Percentiles rank a stretch among this genome's conserved stretches.
Evolutionary conservation across 2,797 vertebrate species (phyloP).

Genomic region (Anguilla megastoma): DNA sequence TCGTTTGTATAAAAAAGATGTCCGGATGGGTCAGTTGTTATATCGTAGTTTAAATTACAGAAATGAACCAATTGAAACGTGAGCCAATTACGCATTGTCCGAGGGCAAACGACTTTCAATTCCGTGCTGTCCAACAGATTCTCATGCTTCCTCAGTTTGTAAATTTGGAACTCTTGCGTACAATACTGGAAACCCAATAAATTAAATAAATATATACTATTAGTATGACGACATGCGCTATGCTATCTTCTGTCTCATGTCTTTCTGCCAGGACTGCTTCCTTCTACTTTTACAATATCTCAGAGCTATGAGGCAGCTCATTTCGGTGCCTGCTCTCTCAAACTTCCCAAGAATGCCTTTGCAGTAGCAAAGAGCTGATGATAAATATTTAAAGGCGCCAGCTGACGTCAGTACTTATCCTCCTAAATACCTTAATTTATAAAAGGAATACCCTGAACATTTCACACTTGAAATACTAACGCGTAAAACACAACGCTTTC

Average conservation of each 20-base stretch:
- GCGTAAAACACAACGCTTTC: not conserved
- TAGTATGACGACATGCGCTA: not conserved
- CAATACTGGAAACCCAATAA: not conserved
- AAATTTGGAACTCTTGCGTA: conserved; percentile 64
- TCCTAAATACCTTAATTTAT: conserved; percentile 32
- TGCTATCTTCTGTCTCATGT: conserved; percentile 26
- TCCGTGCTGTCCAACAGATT: conserved; percentile 1
- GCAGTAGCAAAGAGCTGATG: conserved; percentile 42
- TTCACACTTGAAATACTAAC: not conserved
- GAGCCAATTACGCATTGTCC: conserved; percentile 22
- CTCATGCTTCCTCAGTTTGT: conserved; percentile 11
- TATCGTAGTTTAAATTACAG: conserved; percentile 14
- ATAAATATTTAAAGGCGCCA: conserved; percentile 69
- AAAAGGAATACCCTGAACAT: conserved; percentile 31
- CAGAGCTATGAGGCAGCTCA: conserved; percentile 28
- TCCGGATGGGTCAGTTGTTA: conserved; percentile 3
- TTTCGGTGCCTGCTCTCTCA: conserved; percentile 33
- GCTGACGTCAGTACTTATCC: conserved; percentile 80
- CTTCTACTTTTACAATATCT: conserved; percentile 12
- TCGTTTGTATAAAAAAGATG: conserved; percentile 12
- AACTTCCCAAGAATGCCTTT: conserved; percentile 56
- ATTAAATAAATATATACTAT: conserved; percentile 9
- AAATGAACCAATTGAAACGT: conserved; percentile 2
- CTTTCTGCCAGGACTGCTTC: conserved; percentile 10
- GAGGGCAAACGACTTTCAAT: not conserved